phyloP scores from a whole-genome alignment of 2,113 vertebrate genomes.

The Chelonoidis abingdonii region DNA sequence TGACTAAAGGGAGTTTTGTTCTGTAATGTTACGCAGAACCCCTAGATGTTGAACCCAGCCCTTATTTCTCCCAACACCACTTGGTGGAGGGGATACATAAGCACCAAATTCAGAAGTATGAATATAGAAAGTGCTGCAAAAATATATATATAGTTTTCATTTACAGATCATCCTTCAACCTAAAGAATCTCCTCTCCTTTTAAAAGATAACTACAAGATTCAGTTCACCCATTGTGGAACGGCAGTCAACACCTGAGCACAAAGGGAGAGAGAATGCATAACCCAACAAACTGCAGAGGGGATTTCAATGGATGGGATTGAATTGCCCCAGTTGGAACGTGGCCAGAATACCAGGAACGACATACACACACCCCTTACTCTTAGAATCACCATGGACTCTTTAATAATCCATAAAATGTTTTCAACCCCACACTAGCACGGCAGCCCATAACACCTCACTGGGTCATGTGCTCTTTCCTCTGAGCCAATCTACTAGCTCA shows the following conservation, averaged over 20 bases:
- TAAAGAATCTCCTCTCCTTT: not conserved
- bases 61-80: too few species aligned
- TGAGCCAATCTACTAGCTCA: conserved; percentile 43
- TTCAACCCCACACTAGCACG: not conserved
- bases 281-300: accelerated
- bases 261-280: not conserved
- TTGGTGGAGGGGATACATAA: not conserved
- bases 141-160: accelerated
- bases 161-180: not conserved
- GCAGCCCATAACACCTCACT: not conserved
- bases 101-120: not conserved
- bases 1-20: too few species aligned
- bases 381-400: not conserved
- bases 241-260: not conserved
- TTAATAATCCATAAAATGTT: accelerated
- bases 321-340: accelerated
- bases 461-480: not conserved
- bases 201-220: not conserved
- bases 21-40: too few species aligned
- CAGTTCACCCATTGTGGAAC: not conserved
- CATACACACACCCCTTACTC: accelerated
- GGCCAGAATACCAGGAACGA: accelerated
- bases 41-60: too few species aligned
- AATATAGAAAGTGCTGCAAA: accelerated
- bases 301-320: not conserved